Evolutionary conservation across 2,888 invertebrate genomes (phyloP).

Genomic region (Dryadula phaetusa): DNA sequence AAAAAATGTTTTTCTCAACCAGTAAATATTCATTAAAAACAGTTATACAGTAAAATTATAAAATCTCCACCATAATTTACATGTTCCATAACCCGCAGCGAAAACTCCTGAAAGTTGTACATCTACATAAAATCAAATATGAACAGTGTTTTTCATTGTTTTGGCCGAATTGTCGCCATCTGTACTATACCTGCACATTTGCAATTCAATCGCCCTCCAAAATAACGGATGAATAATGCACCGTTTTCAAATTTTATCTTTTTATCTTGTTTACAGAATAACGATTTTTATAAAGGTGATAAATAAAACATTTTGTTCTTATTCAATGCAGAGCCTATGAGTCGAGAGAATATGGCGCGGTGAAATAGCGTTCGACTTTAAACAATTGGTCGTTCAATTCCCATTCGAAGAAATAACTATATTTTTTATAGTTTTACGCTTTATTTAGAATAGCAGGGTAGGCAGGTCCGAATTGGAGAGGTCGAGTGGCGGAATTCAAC

Average conservation of each 20-base stretch:
- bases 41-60: neutral
- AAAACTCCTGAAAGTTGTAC: slow-evolving; percentile 12
- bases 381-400: too few relatives aligned
- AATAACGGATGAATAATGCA: slow-evolving; percentile 22
- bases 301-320: neutral
- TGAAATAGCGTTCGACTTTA: too few relatives aligned
- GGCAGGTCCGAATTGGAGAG: too few relatives aligned
- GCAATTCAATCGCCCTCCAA: slow-evolving; percentile 29
- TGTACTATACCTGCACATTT: slow-evolving; percentile 4
- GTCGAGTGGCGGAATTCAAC: too few relatives aligned
- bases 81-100: slow-evolving; percentile 4
- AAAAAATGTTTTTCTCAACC: neutral
- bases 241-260: neutral
- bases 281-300: neutral
- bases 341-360: too few relatives aligned
- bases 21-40: neutral
- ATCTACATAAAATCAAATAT: slow-evolving; percentile 30
- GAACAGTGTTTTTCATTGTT: slow-evolving; percentile 33
- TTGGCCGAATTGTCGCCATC: slow-evolving; percentile 24
- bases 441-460: too few relatives aligned
- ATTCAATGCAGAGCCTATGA: neutral
- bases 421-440: too few relatives aligned
- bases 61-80: neutral
- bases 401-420: too few relatives aligned
- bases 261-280: slow-evolving; percentile 10